Percentiles rank a stretch among this genome's conserved stretches.
phyloP scores from a whole-genome alignment of 2,888 invertebrate genomes.

The Liposcelis brunnea region DNA sequence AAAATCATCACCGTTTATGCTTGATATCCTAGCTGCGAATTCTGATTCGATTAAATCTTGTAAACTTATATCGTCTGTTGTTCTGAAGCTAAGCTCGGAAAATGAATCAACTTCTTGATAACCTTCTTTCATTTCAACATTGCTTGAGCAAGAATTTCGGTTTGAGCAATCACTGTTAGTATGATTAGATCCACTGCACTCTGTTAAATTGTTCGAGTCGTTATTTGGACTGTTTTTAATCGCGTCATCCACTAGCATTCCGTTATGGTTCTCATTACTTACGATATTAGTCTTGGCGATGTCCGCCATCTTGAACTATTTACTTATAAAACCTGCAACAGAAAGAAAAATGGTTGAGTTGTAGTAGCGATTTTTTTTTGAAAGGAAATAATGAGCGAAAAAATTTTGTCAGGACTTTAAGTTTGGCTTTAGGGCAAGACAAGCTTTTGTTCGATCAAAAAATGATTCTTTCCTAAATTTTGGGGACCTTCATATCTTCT shows the following conservation, averaged over 20 bases:
- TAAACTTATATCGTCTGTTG: conserved; percentile 16
- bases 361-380: too few species aligned
- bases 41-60: conserved; percentile 20
- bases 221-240: conserved; percentile 8
- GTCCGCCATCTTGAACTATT: conserved; percentile 18
- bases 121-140: background rate
- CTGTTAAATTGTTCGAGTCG: background rate
- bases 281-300: conserved; percentile 17
- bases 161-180: conserved; percentile 2
- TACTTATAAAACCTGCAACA: conserved; percentile 12
- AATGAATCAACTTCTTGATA: conserved; percentile 8
- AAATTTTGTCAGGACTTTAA: background rate
- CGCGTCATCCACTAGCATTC: conserved; percentile 10
- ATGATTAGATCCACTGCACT: background rate
- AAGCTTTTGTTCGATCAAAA: too few species aligned
- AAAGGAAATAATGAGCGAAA: too few species aligned
- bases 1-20: background rate
- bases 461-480: too few species aligned
- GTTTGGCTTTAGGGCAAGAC: background rate
- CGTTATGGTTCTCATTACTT: conserved; percentile 14
- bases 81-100: conserved; percentile 11
- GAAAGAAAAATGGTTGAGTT: conserved; percentile 9
- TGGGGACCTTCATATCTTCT: too few species aligned
- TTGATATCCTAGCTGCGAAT: conserved; percentile 15
- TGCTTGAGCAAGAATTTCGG: too few species aligned